Base-by-base conservation (phyloP, 2,113 vertebrate species). In the Sterrhoptilus dennistouni region DNA sequence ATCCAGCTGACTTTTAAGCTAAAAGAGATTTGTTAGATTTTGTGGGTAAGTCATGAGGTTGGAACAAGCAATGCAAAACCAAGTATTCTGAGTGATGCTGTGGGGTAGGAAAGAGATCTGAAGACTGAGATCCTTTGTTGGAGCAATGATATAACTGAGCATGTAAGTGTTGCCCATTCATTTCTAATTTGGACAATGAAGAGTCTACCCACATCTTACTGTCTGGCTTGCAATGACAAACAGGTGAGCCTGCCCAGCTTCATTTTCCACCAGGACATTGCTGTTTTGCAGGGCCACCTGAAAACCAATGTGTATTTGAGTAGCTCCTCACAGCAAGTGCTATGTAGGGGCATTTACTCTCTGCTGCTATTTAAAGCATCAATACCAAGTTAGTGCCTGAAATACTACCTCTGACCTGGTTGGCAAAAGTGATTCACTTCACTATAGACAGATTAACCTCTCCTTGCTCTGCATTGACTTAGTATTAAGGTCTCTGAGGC, bases 351-450 rank as follows among this genome's bases (percentile, higher is more conserved):
- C 85, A 91, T 72, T 80, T 28, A 61, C 5, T 25, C 31, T 40
- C 61, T 50, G 49, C 61, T 92, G 70, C 91, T 97, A 95, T 96
- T 97, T 95, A 93, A 82, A 95, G 79, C 65, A 33, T 50, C 59
- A 42, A 6, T 64, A 61, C 75, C 29, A 75, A 92, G 63, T 68
- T 50, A 66, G 74, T 59, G 50, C 89, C 44, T 82, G 93, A 88
- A 93, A 90, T 74, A 45, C 49, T 78, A 70, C 59, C 82, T 93
- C 80, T 91, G 91, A 81, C 76, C 69, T 93, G 75, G 53, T 25
- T 96, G 91, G 85, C 87, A 92, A 84, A 74, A 87, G 36, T 52
- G 33, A 71, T 64, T n/a, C 38, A 47, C 21, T n/a, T 66, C 24
- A 40, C 33, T 70, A 44, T 8, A 25, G 64, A 54, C 1, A 10